Base-by-base conservation (phyloP, 1,140 invertebrate genomes). In the Pseudomyrmex dendroicus region DNA sequence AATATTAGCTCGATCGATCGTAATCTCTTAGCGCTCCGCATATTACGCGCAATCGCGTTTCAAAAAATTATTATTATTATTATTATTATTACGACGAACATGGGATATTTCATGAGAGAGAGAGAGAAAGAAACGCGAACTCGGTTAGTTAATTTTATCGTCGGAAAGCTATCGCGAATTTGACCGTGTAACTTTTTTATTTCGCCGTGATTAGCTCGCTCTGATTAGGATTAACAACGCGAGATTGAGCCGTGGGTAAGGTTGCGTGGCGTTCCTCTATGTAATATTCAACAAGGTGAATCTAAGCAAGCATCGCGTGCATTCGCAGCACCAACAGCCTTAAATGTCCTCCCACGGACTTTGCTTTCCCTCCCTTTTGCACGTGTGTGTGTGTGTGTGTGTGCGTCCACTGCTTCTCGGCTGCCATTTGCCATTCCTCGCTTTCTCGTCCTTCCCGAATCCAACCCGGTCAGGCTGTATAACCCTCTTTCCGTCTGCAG, bases 271-370 rank as follows among this genome's bases (percentile, higher is more conserved):
- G 48, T 20, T 17, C 48, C 57, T 63, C 63, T 77, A 89, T 91
- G 88, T 86, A 86, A 90, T 86, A 91, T 91, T 88, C 83, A 91
- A 74, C 72, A 78, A 90, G 66, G 82, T 86, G 83, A 86, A 86
- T 89, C 77, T 84, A 83, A 63, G 62, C 56, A 76, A 83, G 68
- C 76, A 73, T 88, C 84, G 80, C 82, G 82, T 89, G 84, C 62
- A 78, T 64, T 78, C 72, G 61, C 57, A 73, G 20, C 67, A 57
- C 54, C 54, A 57, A 62, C 59, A 22, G 62, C 15, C 48, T 70
- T 72, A 86, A 84, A 57, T 22, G 63, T 74, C 63, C 54, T 63
- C 57, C 52, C 25, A 35, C 35, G 22, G 50, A 67, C 56, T 57
- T 52, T 48, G 25, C 5, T 35, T 7, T 17, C 57, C 4, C n/a